Evolutionary conservation across 1,140 invertebrate genomes (phyloP).

Genomic region (Gonioctena quinquepunctata): DNA sequence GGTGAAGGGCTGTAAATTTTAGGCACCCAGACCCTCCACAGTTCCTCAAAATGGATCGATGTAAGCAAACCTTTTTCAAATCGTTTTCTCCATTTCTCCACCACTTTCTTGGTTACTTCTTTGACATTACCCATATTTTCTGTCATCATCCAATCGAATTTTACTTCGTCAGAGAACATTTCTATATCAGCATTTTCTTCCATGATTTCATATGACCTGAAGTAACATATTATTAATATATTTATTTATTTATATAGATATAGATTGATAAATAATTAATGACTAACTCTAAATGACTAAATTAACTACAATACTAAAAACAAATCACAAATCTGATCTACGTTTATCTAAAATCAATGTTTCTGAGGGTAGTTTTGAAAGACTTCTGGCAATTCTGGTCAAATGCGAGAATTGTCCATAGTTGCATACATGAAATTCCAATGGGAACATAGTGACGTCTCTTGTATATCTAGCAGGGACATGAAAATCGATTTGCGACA

Average conservation of each 20-base stretch:
- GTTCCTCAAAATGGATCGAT: constrained; percentile 12
- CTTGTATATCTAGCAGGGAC: too few relatives aligned
- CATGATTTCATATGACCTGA: constrained; percentile 32
- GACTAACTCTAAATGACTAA: too few relatives aligned
- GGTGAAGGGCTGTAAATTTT: constrained; percentile 71
- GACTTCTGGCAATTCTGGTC: neutral
- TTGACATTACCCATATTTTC: constrained; percentile 11
- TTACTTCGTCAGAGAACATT: constrained; percentile 26
- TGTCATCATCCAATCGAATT: constrained; percentile 20
- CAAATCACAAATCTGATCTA: neutral
- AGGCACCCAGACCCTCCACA: constrained; percentile 73
- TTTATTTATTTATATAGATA: neutral
- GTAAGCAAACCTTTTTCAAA: constrained; percentile 16
- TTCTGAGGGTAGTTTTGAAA: neutral
- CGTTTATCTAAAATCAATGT: neutral
- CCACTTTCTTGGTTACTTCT: constrained; percentile 6
- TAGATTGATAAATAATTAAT: too few relatives aligned
- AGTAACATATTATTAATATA: constrained; percentile 4
- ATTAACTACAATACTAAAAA: neutral
- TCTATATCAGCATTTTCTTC: constrained; percentile 32
- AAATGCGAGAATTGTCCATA: neutral
- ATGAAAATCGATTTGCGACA: too few relatives aligned
- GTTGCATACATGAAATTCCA: too few relatives aligned
- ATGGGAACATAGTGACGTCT: too few relatives aligned
- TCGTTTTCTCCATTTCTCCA: constrained; percentile 23